These are phyloP conservation scores for Sylvia atricapilla DNA, from an alignment of 2,113 vertebrate species.

Conservation along the genomic window DNA sequence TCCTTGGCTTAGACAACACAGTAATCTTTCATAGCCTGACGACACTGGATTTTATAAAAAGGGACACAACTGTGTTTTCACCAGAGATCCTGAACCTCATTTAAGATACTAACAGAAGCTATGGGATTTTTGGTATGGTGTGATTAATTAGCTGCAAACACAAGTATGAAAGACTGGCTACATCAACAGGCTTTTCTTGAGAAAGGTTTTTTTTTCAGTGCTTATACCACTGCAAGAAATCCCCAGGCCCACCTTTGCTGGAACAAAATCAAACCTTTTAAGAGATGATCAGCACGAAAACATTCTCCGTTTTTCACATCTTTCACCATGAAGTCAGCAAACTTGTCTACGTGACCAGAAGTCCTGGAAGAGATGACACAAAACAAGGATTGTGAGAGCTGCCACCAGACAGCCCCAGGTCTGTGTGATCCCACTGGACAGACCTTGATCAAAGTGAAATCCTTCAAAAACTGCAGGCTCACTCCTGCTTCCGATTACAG, in stretches of 20 bases:
- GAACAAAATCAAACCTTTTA: slow-evolving; percentile 82
- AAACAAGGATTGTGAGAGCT: neutral
- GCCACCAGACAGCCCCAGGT: neutral
- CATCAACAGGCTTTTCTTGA: neutral
- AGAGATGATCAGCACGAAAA: slow-evolving; percentile 93
- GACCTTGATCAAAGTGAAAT: neutral
- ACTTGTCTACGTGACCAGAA: slow-evolving; percentile 97
- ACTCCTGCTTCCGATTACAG: neutral
- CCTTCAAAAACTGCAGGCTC: neutral
- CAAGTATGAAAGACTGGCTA: neutral
- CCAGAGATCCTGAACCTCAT: neutral
- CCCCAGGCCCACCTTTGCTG: neutral
- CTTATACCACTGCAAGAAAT: neutral
- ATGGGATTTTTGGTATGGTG: accelerated
- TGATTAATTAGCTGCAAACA: neutral
- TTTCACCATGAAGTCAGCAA: slow-evolving; percentile 99
- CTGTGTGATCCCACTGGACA: neutral
- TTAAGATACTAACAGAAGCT: neutral
- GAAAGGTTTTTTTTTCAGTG: neutral
- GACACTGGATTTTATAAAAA: neutral
- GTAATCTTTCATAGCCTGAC: neutral
- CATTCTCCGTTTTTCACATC: slow-evolving; percentile 95
- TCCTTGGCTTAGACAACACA: neutral
- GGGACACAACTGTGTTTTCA: neutral
- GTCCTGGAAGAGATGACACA: slow-evolving; percentile 75